These are phyloP conservation scores for Zootermopsis nevadensis DNA, from an alignment of 2,888 invertebrate genomes.

Conservation along the genomic window DNA sequence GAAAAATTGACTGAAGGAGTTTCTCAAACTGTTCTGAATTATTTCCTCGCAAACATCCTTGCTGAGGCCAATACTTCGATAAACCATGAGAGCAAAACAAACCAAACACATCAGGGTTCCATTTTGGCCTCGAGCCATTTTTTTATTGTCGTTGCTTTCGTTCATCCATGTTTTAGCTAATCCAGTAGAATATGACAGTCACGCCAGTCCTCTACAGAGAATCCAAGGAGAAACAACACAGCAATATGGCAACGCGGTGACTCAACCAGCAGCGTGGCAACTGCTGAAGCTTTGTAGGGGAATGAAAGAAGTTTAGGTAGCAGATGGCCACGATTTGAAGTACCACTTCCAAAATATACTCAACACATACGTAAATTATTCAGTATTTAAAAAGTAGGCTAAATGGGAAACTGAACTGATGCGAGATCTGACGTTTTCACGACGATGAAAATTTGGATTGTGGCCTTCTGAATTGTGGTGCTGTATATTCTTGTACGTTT, in stretches of 20 bases:
- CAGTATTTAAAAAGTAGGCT: too few relatives aligned
- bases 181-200: not conserved
- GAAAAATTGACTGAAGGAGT: too few relatives aligned
- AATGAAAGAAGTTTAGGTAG: not conserved
- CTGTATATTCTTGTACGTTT: too few relatives aligned
- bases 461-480: too few relatives aligned
- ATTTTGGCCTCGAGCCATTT: not conserved
- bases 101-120: not conserved
- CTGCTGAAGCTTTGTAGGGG: too few relatives aligned
- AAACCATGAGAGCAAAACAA: not conserved
- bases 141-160: not conserved
- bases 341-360: not conserved
- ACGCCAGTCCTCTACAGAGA: constrained; percentile 17
- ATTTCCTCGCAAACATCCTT: too few relatives aligned
- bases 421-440: too few relatives aligned
- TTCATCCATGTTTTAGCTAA: not conserved
- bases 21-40: too few relatives aligned
- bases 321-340: constrained; percentile 22
- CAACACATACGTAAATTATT: too few relatives aligned
- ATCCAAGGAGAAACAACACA: constrained; percentile 29
- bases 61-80: not conserved
- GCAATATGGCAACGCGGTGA: constrained; percentile 13
- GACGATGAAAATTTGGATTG: too few relatives aligned
- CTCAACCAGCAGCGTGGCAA: not conserved
- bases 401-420: too few relatives aligned